phyloP scores from a whole-genome alignment of 2,888 invertebrate genomes.

The Caenorhabditis sulstoni region DNA sequence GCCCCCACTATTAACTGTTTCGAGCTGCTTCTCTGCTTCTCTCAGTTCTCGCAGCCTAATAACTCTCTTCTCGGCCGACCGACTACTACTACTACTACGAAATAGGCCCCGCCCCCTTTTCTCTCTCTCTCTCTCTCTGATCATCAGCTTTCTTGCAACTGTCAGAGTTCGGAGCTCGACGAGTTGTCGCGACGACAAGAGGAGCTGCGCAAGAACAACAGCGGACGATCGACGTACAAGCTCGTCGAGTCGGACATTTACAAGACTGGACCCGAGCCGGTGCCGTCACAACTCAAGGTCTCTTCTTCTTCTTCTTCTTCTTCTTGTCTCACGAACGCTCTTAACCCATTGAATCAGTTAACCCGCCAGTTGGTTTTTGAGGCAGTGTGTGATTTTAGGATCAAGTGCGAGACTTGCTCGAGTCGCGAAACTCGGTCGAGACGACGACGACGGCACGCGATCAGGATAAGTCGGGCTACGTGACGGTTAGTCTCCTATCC shows the following conservation, averaged over 20 bases:
- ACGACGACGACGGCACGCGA: conserved; percentile 65
- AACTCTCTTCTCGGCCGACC: too few relatives aligned
- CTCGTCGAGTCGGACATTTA: conserved; percentile 74
- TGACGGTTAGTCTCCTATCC: conserved; percentile 68
- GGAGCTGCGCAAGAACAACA: conserved; percentile 63
- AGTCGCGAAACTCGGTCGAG: conserved; percentile 73
- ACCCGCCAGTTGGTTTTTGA: too few relatives aligned
- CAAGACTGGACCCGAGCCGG: conserved; percentile 75
- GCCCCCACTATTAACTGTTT: too few relatives aligned
- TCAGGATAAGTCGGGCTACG: conserved; percentile 76
- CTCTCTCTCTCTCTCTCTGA: too few relatives aligned
- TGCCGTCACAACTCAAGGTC: conserved; percentile 74
- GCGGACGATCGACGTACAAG: conserved; percentile 69
- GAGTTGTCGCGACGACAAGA: conserved; percentile 70
- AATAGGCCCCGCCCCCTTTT: too few relatives aligned
- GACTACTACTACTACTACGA: too few relatives aligned
- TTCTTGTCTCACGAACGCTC: too few relatives aligned
- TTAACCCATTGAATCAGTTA: too few relatives aligned
- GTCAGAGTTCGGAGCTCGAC: conserved; percentile 78
- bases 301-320: too few relatives aligned
- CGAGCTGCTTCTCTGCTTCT: too few relatives aligned
- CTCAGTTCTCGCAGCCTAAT: too few relatives aligned
- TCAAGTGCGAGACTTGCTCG: conserved; percentile 71
- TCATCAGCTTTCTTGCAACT: conserved; percentile 13
- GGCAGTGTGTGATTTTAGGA: conserved; percentile 58